These are phyloP conservation scores for Odontocolon sp. DNA, from an alignment of 2,888 invertebrate species.

Conservation along the genomic window DNA sequence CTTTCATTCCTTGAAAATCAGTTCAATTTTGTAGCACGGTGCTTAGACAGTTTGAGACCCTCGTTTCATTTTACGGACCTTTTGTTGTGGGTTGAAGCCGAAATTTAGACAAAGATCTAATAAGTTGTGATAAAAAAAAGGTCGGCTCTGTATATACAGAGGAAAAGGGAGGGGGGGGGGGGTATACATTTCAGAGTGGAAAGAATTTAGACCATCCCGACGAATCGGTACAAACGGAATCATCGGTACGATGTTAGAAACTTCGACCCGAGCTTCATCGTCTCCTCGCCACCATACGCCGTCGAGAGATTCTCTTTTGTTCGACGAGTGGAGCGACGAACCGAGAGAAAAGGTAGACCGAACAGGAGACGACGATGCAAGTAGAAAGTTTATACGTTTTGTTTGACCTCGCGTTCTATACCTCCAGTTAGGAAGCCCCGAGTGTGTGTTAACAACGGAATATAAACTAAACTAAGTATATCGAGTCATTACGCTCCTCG, in stretches of 20 bases:
- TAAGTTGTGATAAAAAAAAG: too few relatives aligned
- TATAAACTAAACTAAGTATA: neutral
- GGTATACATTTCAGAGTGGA: neutral
- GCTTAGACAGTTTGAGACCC: too few relatives aligned
- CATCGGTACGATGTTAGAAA: conserved; percentile 25
- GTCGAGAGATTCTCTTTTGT: conserved; percentile 35
- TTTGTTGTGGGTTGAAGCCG: too few relatives aligned
- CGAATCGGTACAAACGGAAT: conserved; percentile 30
- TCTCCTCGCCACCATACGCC: neutral
- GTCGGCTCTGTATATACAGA: too few relatives aligned
- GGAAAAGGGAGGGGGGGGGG: neutral
- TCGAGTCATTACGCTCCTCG: conserved; percentile 1
- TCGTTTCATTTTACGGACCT: too few relatives aligned
- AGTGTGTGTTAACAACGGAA: neutral
- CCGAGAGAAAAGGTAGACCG: neutral
- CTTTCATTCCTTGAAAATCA: too few relatives aligned
- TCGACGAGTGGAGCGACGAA: conserved; percentile 1
- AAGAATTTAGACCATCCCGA: conserved; percentile 37
- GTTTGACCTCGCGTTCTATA: neutral
- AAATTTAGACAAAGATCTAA: too few relatives aligned
- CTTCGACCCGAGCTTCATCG: conserved; percentile 12
- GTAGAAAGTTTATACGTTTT: conserved; percentile 13
- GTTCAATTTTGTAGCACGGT: too few relatives aligned
- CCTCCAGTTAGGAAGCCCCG: neutral
- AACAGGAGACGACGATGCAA: neutral